Conservation (phyloP, 1,140 invertebrate species). For the Phymastichus coffea region DNA sequence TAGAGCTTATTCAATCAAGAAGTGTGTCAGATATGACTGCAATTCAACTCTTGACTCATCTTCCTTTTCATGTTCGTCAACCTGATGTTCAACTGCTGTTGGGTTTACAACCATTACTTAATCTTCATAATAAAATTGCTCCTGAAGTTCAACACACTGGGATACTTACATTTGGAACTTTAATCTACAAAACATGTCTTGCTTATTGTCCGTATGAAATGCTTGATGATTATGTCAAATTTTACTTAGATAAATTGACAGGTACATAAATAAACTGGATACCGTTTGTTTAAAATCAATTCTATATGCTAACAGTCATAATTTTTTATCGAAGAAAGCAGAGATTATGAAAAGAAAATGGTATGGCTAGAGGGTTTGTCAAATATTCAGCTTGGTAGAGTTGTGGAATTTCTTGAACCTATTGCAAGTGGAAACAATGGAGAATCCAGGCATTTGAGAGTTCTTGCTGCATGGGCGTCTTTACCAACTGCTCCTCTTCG, state of each 20-base stretch:
- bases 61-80: slow-evolving; percentile 63
- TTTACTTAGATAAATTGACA: slow-evolving; percentile 67
- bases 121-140: slow-evolving; percentile 47
- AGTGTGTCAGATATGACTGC: slow-evolving; percentile 61
- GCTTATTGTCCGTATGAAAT: slow-evolving; percentile 61
- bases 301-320: not conserved
- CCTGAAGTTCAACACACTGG: slow-evolving; percentile 65
- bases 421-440: slow-evolving; percentile 56
- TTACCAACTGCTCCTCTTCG: slow-evolving; percentile 57
- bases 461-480: slow-evolving; percentile 64
- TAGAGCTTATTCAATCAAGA: slow-evolving; percentile 63
- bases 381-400: slow-evolving; percentile 63
- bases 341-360: slow-evolving; percentile 67
- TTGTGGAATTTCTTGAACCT: slow-evolving; percentile 63
- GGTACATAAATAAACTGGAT: slow-evolving; percentile 45
- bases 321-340: slow-evolving; percentile 57
- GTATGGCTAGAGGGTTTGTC: slow-evolving; percentile 69
- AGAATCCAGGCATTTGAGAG: slow-evolving; percentile 59
- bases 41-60: slow-evolving; percentile 59
- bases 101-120: slow-evolving; percentile 57
- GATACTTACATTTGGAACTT: slow-evolving; percentile 67
- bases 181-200: slow-evolving; percentile 67
- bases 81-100: slow-evolving; percentile 58
- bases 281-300: not conserved
- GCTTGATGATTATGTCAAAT: slow-evolving; percentile 69